Percentiles rank a stretch among this genome's conserved stretches.
Conservation (phyloP, 2,113 vertebrate genomes). For the Hirundichthys speculiger region DNA sequence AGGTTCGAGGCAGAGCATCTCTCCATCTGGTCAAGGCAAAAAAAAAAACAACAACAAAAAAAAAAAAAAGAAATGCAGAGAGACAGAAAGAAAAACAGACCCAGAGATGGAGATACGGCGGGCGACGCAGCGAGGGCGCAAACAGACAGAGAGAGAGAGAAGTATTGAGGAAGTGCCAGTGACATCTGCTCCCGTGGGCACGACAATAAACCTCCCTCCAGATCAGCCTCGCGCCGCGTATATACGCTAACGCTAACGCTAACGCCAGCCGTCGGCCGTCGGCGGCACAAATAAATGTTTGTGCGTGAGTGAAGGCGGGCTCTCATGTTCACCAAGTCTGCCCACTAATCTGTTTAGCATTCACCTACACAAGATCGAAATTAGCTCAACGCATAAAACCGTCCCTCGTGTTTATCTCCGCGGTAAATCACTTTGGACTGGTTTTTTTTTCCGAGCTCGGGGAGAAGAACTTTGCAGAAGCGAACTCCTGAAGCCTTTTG, state of each 20-base stretch:
- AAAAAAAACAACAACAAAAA: no score
- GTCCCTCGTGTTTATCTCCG: conserved; percentile 13
- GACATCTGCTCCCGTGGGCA: conserved; percentile 85
- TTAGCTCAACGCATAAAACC: conserved; percentile 24
- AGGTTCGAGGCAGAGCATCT: conserved; percentile 70
- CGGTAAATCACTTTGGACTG: background rate
- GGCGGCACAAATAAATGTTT: conserved; percentile 56
- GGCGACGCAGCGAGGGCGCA: conserved; percentile 50
- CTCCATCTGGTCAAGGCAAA: conserved; percentile 74
- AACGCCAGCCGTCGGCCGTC: conserved; percentile 60
- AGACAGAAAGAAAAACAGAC: conserved; percentile 53
- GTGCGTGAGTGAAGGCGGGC: conserved; percentile 35
- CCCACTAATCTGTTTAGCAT: conserved; percentile 45
- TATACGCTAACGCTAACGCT: no score
- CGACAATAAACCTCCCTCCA: conserved; percentile 78
- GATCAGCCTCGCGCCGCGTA: conserved; percentile 71
- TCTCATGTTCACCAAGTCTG: conserved; percentile 25
- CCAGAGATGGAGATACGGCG: conserved; percentile 36
- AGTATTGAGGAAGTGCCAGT: conserved; percentile 77
- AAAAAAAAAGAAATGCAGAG: no score
- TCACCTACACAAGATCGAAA: conserved; percentile 60
- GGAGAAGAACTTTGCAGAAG: no score
- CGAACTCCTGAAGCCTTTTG: no score
- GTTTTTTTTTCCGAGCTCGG: background rate
- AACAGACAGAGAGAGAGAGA: conserved; percentile 66